Base-by-base conservation (phyloP, 2,888 invertebrate genomes). In the Brachypalpus laphriformis region DNA sequence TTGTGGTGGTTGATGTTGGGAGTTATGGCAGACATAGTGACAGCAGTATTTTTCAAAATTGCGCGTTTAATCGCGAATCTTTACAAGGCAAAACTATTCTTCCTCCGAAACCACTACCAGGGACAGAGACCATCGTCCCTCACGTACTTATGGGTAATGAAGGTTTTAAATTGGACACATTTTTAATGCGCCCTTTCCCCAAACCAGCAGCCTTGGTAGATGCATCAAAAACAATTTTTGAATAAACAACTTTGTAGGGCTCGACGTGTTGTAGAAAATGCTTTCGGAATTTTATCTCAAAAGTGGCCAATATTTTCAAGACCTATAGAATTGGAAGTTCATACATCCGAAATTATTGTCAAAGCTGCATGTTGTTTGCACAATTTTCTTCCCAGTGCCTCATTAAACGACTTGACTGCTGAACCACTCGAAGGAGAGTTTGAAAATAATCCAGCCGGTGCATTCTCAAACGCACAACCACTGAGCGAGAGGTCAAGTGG, bases 361-460 rank as follows among this genome's bases (percentile, higher is more conserved):
- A 11, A 51, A 51, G 49, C 25, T 22, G 49, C 49, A 51, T 51
- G 22, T 51, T 51, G 49, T 25, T 51, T 51, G 4, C 49, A 25
- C 22, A 51, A 51, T 51, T 51, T 51, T n/a, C 49, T 51, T 51
- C 49, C n/a, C 49, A 25, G 22, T 25, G 25, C n/a, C n/a, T 51
- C 11, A 51, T 22, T n/a, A 25, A 51, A 51, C 14, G n/a, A 25
- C 49, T n/a, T 22, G 49, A 25, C 22, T 51, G 18, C 45, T 49
- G 11, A 49, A 49, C 11, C 49, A 22, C 20, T 49, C 22, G 22
- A 49, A 49, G 22, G 11, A 22, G 11, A 49, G 22, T 14, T 14
- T 14, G n/a, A n/a, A n/a, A n/a, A n/a, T n/a, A n/a, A n/a, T n/a
- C n/a, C n/a, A n/a, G n/a, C n/a, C n/a, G n/a, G n/a, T n/a, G n/a